Conservation (phyloP, 30 jellyfish, hydroid and myxozoan genomes). For the Sanderia malayensis region DNA sequence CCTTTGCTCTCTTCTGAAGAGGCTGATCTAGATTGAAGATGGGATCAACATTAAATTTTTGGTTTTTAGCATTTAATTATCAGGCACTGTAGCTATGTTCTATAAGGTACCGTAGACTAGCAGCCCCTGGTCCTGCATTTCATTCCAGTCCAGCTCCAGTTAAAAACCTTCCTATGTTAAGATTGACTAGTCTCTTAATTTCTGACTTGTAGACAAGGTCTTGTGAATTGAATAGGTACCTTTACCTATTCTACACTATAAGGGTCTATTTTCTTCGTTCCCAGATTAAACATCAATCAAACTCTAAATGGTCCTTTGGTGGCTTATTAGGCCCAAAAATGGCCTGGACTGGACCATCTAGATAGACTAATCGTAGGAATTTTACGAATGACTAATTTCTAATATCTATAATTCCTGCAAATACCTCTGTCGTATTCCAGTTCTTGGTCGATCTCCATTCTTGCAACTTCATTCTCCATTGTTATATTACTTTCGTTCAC, state of each 20-base stretch:
- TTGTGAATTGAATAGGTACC: neutral
- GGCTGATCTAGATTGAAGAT: constrained; percentile 1
- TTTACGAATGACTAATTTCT: neutral
- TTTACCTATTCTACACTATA: neutral
- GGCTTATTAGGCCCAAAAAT: neutral
- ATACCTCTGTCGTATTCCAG: neutral
- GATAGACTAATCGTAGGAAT: neutral
- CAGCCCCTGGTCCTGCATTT: neutral
- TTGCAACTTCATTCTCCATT: neutral
- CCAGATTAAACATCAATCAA: neutral
- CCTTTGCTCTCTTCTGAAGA: constrained; percentile 1
- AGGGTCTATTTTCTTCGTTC: neutral
- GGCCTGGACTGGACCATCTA: too few relatives aligned
- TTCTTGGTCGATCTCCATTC: constrained; percentile 1
- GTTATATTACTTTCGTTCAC: neutral
- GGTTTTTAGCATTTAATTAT: neutral
- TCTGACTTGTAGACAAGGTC: neutral
- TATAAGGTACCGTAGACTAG: neutral
- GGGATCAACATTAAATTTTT: neutral
- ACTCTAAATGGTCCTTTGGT: neutral
- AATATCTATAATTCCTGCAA: neutral
- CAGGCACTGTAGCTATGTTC: neutral
- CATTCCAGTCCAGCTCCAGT: too few relatives aligned
- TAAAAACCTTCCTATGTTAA: neutral
- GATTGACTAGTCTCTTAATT: neutral